These are phyloP conservation scores for Orchestes rusci DNA, from an alignment of 2,888 invertebrate genomes.

Conservation along the genomic window DNA sequence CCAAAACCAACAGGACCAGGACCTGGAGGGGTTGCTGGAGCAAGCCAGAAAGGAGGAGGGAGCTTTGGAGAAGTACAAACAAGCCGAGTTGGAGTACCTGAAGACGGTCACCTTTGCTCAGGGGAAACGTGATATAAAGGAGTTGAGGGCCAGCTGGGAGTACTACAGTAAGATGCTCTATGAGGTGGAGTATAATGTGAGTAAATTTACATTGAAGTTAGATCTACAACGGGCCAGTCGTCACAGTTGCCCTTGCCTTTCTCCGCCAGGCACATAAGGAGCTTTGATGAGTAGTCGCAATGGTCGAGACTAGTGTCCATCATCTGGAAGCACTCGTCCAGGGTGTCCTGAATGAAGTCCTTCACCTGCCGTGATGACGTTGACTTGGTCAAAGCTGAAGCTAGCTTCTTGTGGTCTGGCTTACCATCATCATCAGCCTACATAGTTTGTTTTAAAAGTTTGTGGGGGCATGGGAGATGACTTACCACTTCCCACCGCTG, in stretches of 20 bases:
- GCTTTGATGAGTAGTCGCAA: conserved; percentile 58
- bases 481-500: too few relatives aligned
- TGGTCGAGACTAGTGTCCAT: conserved; percentile 47
- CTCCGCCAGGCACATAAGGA: conserved; percentile 61
- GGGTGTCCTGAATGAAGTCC: conserved; percentile 63
- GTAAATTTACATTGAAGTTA: conserved; percentile 20
- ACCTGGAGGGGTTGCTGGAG: conserved; percentile 46
- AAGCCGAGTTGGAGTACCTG: conserved; percentile 42
- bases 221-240: conserved; percentile 61
- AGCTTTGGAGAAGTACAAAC: conserved; percentile 41
- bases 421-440: conserved; percentile 55
- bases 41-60: conserved; percentile 51
- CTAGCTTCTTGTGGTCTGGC: conserved; percentile 59
- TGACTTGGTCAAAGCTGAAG: conserved; percentile 54
- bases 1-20: conserved; percentile 46
- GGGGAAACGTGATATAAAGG: conserved; percentile 22
- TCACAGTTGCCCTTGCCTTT: conserved; percentile 67
- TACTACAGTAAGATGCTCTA: conserved; percentile 41
- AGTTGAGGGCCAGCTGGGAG: conserved; percentile 27
- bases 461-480: too few relatives aligned
- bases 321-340: conserved; percentile 61
- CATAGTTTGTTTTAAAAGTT: too few relatives aligned
- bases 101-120: conserved; percentile 43
- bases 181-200: conserved; percentile 46
- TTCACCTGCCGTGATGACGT: conserved; percentile 56